Conservation (phyloP, 2,888 invertebrate genomes). For the Eulithis testata region DNA sequence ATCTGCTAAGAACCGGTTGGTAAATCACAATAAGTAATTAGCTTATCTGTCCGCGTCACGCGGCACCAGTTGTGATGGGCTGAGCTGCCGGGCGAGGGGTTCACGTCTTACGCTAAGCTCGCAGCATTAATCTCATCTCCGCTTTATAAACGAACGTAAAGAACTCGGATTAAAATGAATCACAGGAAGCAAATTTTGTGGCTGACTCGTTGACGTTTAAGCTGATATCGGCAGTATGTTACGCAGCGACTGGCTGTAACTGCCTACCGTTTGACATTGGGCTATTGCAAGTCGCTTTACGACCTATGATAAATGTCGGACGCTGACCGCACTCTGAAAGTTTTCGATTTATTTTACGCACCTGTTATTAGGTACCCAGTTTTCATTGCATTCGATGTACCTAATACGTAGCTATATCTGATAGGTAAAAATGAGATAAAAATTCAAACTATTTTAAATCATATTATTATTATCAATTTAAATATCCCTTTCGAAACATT, state of each 20-base stretch:
- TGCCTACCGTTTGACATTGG: constrained; percentile 26
- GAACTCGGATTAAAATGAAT: constrained; percentile 68
- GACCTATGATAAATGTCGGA: constrained; percentile 29
- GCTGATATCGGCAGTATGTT: constrained; percentile 27
- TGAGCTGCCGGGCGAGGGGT: constrained; percentile 47
- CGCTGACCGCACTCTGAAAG: constrained; percentile 26
- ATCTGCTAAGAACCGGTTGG: constrained; percentile 66
- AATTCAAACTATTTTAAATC: too few species aligned
- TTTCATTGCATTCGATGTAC: constrained; percentile 13
- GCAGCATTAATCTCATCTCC: constrained; percentile 71
- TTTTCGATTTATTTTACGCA: constrained; percentile 29
- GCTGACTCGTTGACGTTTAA: constrained; percentile 51
- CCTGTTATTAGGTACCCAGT: constrained; percentile 15
- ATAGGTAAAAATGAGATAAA: too few species aligned
- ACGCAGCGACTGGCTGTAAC: constrained; percentile 15
- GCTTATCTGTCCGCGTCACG: constrained; percentile 78
- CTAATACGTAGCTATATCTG: too few species aligned
- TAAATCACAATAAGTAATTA: constrained; percentile 79
- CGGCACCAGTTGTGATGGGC: constrained; percentile 50
- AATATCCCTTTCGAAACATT: constrained; percentile 1
- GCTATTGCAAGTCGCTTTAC: constrained; percentile 27
- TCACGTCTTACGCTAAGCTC: constrained; percentile 70
- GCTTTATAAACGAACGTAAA: constrained; percentile 72
- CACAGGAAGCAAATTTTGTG: constrained; percentile 56
- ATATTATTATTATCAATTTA: too few species aligned